Conservation (phyloP, 2,888 invertebrate genomes). For the Rhopalosiphum nymphaeae region DNA sequence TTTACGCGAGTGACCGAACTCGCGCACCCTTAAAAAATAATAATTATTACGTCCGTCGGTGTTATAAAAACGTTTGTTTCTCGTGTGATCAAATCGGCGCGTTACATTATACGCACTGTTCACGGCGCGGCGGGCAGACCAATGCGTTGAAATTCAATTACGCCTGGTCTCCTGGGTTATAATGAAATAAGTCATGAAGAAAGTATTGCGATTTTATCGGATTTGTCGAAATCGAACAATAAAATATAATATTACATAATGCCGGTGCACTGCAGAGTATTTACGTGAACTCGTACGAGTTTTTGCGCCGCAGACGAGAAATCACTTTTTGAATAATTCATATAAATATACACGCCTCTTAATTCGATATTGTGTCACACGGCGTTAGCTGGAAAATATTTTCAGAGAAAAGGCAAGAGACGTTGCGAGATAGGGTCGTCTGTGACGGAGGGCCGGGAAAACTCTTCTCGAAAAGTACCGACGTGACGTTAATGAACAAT, state of each 20-base stretch:
- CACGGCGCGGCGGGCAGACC: neutral
- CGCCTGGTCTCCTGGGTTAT: neutral
- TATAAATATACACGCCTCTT: constrained; percentile 17
- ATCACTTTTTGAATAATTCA: constrained; percentile 64
- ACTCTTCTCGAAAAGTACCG: constrained; percentile 51
- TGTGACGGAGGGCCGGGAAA: neutral
- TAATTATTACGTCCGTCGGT: neutral
- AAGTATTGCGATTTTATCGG: neutral
- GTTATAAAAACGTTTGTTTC: neutral
- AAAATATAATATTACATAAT: neutral
- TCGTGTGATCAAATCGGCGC: neutral
- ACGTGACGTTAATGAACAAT: constrained; percentile 64
- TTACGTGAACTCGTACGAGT: neutral
- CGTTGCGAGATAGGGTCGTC: neutral
- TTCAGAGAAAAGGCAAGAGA: constrained; percentile 26
- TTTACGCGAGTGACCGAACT: neutral
- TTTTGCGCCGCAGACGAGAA: constrained; percentile 27
- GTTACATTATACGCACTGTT: no score
- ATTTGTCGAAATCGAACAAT: neutral
- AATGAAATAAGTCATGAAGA: neutral
- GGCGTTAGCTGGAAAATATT: neutral
- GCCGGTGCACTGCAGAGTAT: neutral
- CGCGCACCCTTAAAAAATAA: neutral
- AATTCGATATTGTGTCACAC: constrained; percentile 41
- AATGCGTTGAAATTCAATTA: neutral